Conservation (phyloP, 2,113 vertebrate species). For the Malurus cyaneus region DNA sequence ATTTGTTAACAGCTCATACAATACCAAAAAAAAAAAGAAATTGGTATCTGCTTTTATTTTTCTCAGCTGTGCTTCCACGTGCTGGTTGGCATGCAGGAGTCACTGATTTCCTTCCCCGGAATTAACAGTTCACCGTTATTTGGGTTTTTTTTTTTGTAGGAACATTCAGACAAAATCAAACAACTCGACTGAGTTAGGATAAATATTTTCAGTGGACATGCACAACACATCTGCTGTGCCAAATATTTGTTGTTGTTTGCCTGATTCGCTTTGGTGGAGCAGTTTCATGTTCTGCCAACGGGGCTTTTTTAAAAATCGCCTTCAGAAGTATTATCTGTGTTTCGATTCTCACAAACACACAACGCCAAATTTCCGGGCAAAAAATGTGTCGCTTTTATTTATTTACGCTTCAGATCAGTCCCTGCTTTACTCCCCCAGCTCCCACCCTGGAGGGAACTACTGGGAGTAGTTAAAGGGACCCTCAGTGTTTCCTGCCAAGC, state of each 20-base stretch:
- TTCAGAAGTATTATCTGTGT: constrained; percentile 19
- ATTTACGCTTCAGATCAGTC: constrained; percentile 12
- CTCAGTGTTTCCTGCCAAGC: background rate
- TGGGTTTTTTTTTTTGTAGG: background rate
- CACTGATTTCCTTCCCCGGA: background rate
- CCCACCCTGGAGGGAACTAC: background rate
- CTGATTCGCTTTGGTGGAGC: background rate
- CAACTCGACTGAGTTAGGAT: background rate
- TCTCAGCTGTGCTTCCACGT: background rate
- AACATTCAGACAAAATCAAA: background rate
- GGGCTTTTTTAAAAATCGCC: background rate
- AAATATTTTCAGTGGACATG: constrained; percentile 54
- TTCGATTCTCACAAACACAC: background rate
- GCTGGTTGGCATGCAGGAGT: background rate
- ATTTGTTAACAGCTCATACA: background rate
- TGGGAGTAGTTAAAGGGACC: background rate
- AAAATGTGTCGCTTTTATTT: background rate
- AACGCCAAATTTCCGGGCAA: background rate
- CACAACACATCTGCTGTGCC: background rate
- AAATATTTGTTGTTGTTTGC: constrained; percentile 1
- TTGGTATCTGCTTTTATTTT: background rate
- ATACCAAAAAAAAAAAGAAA: background rate
- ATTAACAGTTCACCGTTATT: background rate
- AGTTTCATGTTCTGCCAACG: constrained; percentile 70
- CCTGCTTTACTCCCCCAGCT: background rate